phyloP scores from a whole-genome alignment of 2,888 invertebrate genomes.

The Drosophila falleni region DNA sequence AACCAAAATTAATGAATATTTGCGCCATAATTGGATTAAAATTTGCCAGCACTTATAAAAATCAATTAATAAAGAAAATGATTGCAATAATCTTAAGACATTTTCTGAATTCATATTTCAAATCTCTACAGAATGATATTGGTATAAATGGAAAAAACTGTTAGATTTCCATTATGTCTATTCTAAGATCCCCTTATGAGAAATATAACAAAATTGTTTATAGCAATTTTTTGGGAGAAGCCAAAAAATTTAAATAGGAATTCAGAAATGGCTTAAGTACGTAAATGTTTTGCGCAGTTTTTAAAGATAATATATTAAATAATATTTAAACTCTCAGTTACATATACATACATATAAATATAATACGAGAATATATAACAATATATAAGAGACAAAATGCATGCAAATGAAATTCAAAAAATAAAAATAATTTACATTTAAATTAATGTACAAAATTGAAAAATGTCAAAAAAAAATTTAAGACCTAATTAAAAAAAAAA shows the following conservation, averaged over 20 bases:
- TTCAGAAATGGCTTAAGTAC: neutral
- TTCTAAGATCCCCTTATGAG: neutral
- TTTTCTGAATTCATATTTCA: slow-evolving; percentile 8
- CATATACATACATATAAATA: slow-evolving; percentile 22
- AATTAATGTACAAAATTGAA: slow-evolving; percentile 64
- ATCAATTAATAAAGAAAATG: slow-evolving; percentile 27
- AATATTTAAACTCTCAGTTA: slow-evolving; percentile 31
- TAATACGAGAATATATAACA: slow-evolving; percentile 15
- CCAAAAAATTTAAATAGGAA: neutral
- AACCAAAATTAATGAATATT: slow-evolving; percentile 57
- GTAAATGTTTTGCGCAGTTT: neutral
- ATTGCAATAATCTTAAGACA: slow-evolving; percentile 32
- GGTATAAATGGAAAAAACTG: neutral
- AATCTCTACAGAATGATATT: too few relatives aligned
- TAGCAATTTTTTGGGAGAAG: neutral
- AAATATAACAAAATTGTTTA: neutral
- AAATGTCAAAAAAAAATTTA: slow-evolving; percentile 41
- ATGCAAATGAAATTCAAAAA: slow-evolving; percentile 46
- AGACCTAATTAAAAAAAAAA: slow-evolving; percentile 21
- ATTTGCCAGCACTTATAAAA: slow-evolving; percentile 47
- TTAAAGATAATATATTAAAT: neutral
- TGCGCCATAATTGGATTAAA: slow-evolving; percentile 66
- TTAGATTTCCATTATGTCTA: neutral
- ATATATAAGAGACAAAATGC: slow-evolving; percentile 31
- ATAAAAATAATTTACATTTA: slow-evolving; percentile 13